Percentiles rank a stretch among this genome's conserved stretches.
Evolutionary conservation across 2,113 vertebrate genomes (phyloP).

Genomic region (Axis porcinus): DNA sequence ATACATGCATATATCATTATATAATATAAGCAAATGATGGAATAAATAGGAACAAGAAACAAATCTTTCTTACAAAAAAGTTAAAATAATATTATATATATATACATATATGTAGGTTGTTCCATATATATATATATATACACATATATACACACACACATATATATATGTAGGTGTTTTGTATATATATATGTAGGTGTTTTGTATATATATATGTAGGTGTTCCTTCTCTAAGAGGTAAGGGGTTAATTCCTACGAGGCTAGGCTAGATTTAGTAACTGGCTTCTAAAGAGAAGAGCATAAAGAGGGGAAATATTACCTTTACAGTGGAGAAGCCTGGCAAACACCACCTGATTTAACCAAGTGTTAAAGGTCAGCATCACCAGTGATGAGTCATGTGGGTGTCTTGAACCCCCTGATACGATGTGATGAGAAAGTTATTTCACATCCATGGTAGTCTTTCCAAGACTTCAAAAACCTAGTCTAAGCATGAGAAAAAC

Average conservation of each 20-base stretch:
- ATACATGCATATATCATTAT: not conserved
- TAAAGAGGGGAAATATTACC: not conserved
- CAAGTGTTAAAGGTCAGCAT: not conserved
- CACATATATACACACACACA: not conserved
- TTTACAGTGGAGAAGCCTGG: not conserved
- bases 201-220: not conserved
- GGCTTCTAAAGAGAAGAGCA: not conserved
- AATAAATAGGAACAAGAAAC: not conserved
- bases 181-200: no score
- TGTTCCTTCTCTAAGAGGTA: not conserved
- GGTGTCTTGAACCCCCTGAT: not conserved
- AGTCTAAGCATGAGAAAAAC: not conserved
- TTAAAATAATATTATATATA: not conserved
- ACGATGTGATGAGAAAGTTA: not conserved
- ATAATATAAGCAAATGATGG: not conserved
- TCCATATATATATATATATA: not conserved
- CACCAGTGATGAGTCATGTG: accelerated
- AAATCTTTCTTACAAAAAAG: not conserved
- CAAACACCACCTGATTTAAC: not conserved
- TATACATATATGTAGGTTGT: not conserved
- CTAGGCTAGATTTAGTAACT: not conserved
- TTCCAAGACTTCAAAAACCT: not conserved
- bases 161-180: not conserved
- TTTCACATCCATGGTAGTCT: not conserved
- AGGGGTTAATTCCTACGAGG: not conserved